These are phyloP conservation scores for Prosapia bicincta DNA, from an alignment of 2,888 invertebrate species.

Conservation along the genomic window DNA sequence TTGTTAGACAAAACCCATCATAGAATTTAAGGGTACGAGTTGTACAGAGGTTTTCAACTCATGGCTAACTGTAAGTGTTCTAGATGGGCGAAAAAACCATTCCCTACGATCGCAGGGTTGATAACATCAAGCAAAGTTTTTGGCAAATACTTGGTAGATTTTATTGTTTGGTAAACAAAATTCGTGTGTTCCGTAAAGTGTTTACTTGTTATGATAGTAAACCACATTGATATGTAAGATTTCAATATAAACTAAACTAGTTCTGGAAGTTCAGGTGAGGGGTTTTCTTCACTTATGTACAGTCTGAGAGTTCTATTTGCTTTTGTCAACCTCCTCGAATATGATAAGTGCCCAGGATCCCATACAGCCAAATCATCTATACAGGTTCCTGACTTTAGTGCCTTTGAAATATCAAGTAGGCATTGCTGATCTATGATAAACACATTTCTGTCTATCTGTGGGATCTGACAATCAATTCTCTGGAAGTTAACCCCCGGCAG, in stretches of 20 bases:
- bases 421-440: no score
- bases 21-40: no score
- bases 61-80: slow-evolving; percentile 9
- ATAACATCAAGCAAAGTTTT: slow-evolving; percentile 6
- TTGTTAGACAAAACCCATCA: no score
- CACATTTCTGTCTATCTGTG: no score
- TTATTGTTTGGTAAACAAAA: slow-evolving; percentile 7
- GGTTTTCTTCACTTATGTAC: no score
- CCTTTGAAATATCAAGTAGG: no score
- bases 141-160: slow-evolving; percentile 7
- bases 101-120: slow-evolving; percentile 3
- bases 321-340: no score
- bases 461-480: no score
- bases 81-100: slow-evolving; percentile 8
- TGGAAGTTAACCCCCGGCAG: slow-evolving; percentile 26
- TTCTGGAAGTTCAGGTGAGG: background rate
- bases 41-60: no score
- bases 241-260: slow-evolving; percentile 14
- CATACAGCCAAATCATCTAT: slow-evolving; percentile 13
- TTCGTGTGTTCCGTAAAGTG: slow-evolving; percentile 12
- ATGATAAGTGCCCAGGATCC: no score
- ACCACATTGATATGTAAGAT: slow-evolving; percentile 8
- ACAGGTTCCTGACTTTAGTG: no score
- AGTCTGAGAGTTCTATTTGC: no score
- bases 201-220: background rate